Conservation (phyloP, 2,888 invertebrate genomes). For the Petrolisthes manimaculis region DNA sequence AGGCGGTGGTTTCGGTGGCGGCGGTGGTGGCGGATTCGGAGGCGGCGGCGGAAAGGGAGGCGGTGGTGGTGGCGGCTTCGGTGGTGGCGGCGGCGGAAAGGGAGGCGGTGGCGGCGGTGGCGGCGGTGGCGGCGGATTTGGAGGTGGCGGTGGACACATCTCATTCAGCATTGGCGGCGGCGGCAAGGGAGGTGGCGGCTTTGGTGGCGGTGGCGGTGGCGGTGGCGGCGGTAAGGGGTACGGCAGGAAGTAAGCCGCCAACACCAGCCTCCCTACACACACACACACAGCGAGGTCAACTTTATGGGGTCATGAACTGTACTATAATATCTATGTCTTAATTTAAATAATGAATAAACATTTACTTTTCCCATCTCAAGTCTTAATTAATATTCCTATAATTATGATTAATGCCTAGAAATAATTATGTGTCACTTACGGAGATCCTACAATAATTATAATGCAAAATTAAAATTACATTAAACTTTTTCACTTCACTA, state of each 20-base stretch:
- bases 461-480: too few species aligned
- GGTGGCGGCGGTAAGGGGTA: background rate
- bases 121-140: background rate
- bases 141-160: background rate
- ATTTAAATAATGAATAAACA: too few species aligned
- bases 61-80: background rate
- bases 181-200: conserved; percentile 12
- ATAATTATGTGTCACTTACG: too few species aligned
- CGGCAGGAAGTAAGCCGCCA: background rate
- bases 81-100: conserved; percentile 2
- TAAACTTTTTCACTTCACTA: too few species aligned
- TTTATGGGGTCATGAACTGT: background rate
- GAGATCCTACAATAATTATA: too few species aligned
- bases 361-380: too few species aligned
- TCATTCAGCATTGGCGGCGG: background rate
- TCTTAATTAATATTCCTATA: too few species aligned
- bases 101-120: background rate
- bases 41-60: background rate
- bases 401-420: too few species aligned
- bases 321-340: background rate
- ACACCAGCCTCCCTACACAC: background rate
- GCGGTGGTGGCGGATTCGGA: background rate
- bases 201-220: too few species aligned
- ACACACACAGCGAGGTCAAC: background rate
- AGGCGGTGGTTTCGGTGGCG: conserved; percentile 15